Evolutionary conservation across 2,797 vertebrate species (phyloP).

Genomic region (Columba guinea): DNA sequence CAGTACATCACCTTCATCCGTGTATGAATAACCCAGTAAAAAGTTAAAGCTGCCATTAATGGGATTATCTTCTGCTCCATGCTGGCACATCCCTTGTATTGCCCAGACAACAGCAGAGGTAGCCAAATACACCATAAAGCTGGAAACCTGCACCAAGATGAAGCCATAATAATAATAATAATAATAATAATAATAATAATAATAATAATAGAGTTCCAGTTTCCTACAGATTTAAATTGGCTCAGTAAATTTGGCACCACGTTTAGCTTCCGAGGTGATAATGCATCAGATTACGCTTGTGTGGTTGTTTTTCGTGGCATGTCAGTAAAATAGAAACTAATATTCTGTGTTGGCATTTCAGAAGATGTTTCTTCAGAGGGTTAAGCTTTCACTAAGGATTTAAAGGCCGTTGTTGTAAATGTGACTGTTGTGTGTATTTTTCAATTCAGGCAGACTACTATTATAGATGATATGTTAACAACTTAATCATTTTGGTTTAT

Average conservation of each 20-base stretch:
- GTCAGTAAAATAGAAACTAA: slow-evolving; percentile 5
- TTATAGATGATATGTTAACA: neutral
- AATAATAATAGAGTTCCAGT: neutral
- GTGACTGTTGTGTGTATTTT: neutral
- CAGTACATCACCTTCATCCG: neutral
- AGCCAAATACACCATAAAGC: neutral
- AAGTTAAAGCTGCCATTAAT: neutral
- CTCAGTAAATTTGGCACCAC: neutral
- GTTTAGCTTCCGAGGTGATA: neutral
- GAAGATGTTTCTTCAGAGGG: neutral
- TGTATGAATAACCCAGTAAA: neutral
- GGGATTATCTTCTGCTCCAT: neutral
- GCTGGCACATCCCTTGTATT: neutral
- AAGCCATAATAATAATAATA: neutral
- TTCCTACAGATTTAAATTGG: neutral
- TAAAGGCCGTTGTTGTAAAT: neutral
- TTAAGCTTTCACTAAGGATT: neutral
- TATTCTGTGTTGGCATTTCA: neutral
- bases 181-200: neutral
- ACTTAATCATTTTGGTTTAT: neutral
- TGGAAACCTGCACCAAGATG: neutral
- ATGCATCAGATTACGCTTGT: neutral
- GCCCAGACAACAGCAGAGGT: neutral
- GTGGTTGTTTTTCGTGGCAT: neutral
- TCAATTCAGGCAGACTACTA: neutral